Percentiles rank a stretch among this genome's conserved stretches.
Evolutionary conservation across 2,888 invertebrate genomes (phyloP).

Genomic region (Xanthia togata): DNA sequence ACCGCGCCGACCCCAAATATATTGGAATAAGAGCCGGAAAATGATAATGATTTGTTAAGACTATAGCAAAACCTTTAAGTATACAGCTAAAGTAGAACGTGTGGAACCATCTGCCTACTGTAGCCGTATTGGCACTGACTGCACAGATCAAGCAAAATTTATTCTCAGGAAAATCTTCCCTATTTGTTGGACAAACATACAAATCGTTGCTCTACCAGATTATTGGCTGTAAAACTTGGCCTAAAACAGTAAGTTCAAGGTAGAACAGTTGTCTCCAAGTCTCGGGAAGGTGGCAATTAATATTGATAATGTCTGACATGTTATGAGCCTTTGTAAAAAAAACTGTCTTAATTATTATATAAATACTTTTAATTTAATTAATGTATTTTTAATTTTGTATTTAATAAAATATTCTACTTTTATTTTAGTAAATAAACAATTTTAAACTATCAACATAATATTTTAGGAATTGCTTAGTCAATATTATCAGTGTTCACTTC

Average conservation of each 20-base stretch:
- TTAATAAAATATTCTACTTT: conserved; percentile 14
- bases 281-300: neutral
- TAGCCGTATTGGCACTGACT: neutral
- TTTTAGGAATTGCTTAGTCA: conserved; percentile 23
- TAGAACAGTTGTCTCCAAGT: neutral
- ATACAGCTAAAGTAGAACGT: neutral
- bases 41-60: neutral
- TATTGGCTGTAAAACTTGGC: neutral
- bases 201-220: neutral
- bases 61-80: neutral
- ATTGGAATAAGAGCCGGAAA: neutral
- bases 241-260: neutral
- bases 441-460: conserved; percentile 1
- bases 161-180: neutral
- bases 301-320: neutral
- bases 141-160: neutral
- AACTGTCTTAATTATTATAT: neutral
- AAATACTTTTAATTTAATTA: conserved; percentile 26
- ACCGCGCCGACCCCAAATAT: neutral
- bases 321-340: conserved; percentile 26
- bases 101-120: neutral
- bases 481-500: conserved; percentile 15
- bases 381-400: conserved; percentile 46
- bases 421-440: conserved; percentile 7
- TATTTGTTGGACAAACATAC: neutral